Conservation (phyloP, 1,140 invertebrate genomes). For the Cotesia typhae region DNA sequence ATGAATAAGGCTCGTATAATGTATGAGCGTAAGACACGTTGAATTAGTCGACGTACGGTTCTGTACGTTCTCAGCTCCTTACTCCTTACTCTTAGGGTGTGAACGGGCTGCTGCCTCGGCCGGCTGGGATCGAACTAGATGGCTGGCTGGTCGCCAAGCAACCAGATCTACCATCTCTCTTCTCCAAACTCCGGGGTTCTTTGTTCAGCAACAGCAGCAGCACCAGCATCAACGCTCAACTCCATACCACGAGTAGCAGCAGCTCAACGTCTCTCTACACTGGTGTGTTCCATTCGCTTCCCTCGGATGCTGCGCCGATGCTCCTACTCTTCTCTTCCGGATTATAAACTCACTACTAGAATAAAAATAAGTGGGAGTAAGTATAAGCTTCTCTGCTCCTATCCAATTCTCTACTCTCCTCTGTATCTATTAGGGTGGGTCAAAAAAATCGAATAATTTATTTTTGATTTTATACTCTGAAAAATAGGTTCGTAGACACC, state of each 20-base stretch:
- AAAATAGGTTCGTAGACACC: too few relatives aligned
- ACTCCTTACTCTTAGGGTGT: conserved; percentile 51
- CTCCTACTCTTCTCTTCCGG: conserved; percentile 34
- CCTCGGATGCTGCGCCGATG: conserved; percentile 15
- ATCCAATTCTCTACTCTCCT: not conserved
- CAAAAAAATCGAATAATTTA: too few relatives aligned
- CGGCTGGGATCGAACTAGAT: conserved; percentile 66
- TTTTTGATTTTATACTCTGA: too few relatives aligned
- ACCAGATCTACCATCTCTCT: conserved; percentile 58
- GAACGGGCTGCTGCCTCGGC: conserved; percentile 51
- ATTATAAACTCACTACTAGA: conserved; percentile 18
- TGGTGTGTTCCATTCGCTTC: not conserved
- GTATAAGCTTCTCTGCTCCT: not conserved
- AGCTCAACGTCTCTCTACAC: conserved; percentile 2
- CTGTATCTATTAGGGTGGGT: not conserved
- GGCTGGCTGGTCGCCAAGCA: conserved; percentile 65
- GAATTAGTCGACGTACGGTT: not conserved
- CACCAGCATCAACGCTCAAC: not conserved
- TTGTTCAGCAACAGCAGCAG: conserved; percentile 3
- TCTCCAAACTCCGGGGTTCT: conserved; percentile 15
- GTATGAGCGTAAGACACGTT: not conserved
- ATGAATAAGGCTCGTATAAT: not conserved
- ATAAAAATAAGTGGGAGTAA: conserved; percentile 5
- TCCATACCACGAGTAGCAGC: not conserved
- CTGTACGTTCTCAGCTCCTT: conserved; percentile 11